Base-by-base conservation (phyloP, 2,888 invertebrate genomes). In the Synergus japonicus region DNA sequence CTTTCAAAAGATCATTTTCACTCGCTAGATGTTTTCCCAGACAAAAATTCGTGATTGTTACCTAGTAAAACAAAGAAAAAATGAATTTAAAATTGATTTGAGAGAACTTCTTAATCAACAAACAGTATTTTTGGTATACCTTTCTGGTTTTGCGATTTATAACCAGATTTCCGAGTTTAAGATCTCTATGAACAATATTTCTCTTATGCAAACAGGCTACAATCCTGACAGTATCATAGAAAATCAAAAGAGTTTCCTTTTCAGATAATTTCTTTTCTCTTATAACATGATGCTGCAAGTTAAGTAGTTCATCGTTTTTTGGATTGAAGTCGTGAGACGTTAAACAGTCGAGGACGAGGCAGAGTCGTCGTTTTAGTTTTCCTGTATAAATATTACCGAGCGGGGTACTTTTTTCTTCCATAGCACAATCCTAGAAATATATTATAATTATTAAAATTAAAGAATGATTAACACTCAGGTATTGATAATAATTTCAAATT, bases 141-240 rank as follows among this genome's bases (percentile, higher is more conserved):
- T 94, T 92, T 41, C 94, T 94, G 0, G 95, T 95, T 83, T 94
- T 92, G 86, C 95, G 95, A 92, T 96, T 95, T 80, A 96, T 90
- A 73, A 96, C 95, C 91, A 96, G 95, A 89, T 97, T 96, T 2
- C 96, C 96, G 78, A 96, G 92, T 89, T 96, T 96, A 83, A 96
- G 91, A 91, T 97, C 96, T 84, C 96, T 93, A 90, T 96, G 96
- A 5, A 96, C 96, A 89, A 97, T 95, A 89, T 96, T 96, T 91
- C 94, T 94, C 95, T 95, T 94, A 92, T 97, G 96, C 85, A 97
- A 93, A 92, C 94, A 94, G 77, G 95, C 94, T 2, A 96, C 96
- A 76, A 96, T 95, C 88, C 94, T 93, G 63, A 96, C 95, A 85
- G 96, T 95, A 90, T 96, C 95, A 89, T 94, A 95, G 89, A 96